Conservation (phyloP, 2,797 vertebrate species). For the Siniperca scherzeri region DNA sequence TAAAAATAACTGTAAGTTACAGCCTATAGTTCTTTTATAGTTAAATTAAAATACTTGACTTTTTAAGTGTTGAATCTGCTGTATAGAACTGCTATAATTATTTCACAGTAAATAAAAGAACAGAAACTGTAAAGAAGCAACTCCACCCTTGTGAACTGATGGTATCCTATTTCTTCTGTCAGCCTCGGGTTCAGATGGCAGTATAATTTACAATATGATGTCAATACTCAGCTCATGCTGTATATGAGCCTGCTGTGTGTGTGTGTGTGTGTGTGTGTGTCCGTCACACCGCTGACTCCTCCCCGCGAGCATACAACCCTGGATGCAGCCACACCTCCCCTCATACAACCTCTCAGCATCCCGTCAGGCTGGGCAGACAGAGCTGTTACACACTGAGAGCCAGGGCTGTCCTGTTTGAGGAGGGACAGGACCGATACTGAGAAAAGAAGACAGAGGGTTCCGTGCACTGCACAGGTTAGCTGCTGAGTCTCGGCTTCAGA, state of each 20-base stretch:
- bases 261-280: no score
- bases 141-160: slow-evolving; percentile 28
- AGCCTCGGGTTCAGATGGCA: slow-evolving; percentile 37
- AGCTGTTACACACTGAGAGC: slow-evolving; percentile 8
- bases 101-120: slow-evolving; percentile 24
- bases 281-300: slow-evolving; percentile 51
- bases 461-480: slow-evolving; percentile 18
- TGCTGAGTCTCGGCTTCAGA: background rate
- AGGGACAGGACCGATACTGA: slow-evolving; percentile 16
- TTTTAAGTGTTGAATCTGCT: background rate
- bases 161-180: slow-evolving; percentile 14
- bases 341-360: slow-evolving; percentile 60
- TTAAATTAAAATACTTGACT: background rate
- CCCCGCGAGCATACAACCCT: slow-evolving; percentile 44
- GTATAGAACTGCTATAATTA: slow-evolving; percentile 3
- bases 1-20: background rate
- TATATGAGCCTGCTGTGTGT: background rate
- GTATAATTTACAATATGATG: slow-evolving; percentile 49
- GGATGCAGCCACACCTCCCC: slow-evolving; percentile 57
- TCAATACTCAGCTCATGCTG: slow-evolving; percentile 24
- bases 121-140: slow-evolving; percentile 29
- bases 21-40: background rate
- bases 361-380: slow-evolving; percentile 18
- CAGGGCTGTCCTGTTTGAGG: slow-evolving; percentile 35
- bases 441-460: slow-evolving; percentile 11